A percentile compares a stretch with the other conserved stretches of the same genome.
phyloP scores from a whole-genome alignment of 92 coral and sea anemone genomes.

The Paramuricea clavata region DNA sequence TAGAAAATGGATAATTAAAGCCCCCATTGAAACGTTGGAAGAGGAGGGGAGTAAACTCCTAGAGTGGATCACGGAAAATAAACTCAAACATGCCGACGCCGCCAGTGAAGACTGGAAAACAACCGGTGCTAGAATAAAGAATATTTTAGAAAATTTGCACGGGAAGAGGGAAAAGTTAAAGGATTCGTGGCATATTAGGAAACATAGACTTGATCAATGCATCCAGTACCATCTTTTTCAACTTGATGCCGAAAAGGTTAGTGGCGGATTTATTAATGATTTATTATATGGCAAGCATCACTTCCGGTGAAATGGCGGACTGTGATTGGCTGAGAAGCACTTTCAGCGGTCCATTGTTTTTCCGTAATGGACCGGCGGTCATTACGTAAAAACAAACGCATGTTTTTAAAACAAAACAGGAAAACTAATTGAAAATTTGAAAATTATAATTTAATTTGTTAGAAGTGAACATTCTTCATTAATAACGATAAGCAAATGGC shows the following conservation, averaged over 20 bases:
- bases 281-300: too few species aligned
- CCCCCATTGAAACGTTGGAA: slow-evolving; percentile 93
- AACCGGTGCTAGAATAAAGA: slow-evolving; percentile 76
- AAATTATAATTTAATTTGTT: too few species aligned
- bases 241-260: slow-evolving; percentile 95
- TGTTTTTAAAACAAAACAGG: too few species aligned
- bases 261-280: slow-evolving; percentile 5
- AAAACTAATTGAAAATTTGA: too few species aligned
- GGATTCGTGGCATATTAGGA: slow-evolving; percentile 93
- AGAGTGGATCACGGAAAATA: slow-evolving; percentile 57
- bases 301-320: too few species aligned
- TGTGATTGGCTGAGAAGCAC: too few species aligned
- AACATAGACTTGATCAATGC: slow-evolving; percentile 90
- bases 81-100: slow-evolving; percentile 76
- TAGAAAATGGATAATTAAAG: slow-evolving; percentile 96
- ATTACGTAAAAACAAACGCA: too few species aligned
- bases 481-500: too few species aligned
- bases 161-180: slow-evolving; percentile 89
- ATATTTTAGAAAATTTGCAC: slow-evolving; percentile 79
- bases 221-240: slow-evolving; percentile 90
- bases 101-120: slow-evolving; percentile 83
- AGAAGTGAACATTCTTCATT: too few species aligned
- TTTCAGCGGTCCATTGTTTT: too few species aligned
- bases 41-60: slow-evolving; percentile 91
- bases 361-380: too few species aligned